A percentile compares a stretch with the other conserved stretches of the same genome.
These are phyloP conservation scores for Batillaria attramentaria DNA, from an alignment of 1,140 invertebrate genomes.

Conservation along the genomic window DNA sequence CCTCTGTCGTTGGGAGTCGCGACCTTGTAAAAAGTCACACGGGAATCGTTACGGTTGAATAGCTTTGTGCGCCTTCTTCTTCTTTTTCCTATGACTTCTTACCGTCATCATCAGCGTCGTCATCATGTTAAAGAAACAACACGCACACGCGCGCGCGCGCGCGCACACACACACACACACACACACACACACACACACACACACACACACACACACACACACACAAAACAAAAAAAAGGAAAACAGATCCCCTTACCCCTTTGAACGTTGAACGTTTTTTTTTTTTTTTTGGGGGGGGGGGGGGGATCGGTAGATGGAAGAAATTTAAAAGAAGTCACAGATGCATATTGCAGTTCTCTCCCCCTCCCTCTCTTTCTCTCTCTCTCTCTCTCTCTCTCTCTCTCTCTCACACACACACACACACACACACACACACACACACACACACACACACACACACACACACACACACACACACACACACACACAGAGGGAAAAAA, in stretches of 20 bases:
- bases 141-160: background rate
- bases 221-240: background rate
- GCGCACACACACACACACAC: background rate
- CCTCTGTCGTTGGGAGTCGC: no score
- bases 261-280: no score
- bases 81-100: no score
- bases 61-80: no score
- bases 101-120: no score
- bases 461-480: constrained; percentile 16
- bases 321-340: no score
- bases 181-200: background rate
- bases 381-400: background rate
- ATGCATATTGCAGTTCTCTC: no score
- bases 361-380: background rate
- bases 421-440: constrained; percentile 16
- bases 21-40: no score
- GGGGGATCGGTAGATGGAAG: no score
- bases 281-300: no score
- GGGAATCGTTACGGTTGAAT: no score
- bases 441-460: constrained; percentile 17
- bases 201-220: background rate
- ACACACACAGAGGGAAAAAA: background rate
- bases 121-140: no score
- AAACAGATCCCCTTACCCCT: background rate
- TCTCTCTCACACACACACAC: background rate